Conservation (phyloP, 2,888 invertebrate species). For the Alsophila aescularia region DNA sequence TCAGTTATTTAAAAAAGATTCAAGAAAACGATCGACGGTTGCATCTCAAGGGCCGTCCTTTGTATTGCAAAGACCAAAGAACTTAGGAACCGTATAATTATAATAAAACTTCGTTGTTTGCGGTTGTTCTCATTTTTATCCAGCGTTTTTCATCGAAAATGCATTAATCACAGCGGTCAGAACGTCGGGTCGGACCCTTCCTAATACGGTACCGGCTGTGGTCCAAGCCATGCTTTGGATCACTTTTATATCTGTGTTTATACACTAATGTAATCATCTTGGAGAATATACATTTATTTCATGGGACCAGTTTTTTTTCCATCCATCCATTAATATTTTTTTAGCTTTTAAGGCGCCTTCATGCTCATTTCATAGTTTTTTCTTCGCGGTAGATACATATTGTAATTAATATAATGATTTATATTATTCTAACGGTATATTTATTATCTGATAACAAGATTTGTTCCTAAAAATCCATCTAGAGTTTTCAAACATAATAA, state of each 20-base stretch:
- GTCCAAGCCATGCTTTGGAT: slow-evolving; percentile 21
- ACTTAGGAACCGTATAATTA: slow-evolving; percentile 36
- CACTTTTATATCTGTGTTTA: slow-evolving; percentile 44
- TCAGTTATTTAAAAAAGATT: neutral
- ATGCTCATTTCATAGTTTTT: slow-evolving; percentile 8
- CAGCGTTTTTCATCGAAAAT: slow-evolving; percentile 34
- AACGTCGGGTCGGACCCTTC: slow-evolving; percentile 33
- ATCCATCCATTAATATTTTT: slow-evolving; percentile 20
- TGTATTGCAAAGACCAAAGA: slow-evolving; percentile 10
- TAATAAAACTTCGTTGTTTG: slow-evolving; percentile 35
- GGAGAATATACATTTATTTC: slow-evolving; percentile 32
- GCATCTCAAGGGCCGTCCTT: neutral
- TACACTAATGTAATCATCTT: slow-evolving; percentile 48
- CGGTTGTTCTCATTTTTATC: slow-evolving; percentile 23
- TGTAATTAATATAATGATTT: no score
- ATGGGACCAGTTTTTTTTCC: slow-evolving; percentile 37
- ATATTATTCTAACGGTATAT: no score
- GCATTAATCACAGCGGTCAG: slow-evolving; percentile 38
- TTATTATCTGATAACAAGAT: no score
- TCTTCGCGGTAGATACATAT: neutral
- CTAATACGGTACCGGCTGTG: slow-evolving; percentile 38
- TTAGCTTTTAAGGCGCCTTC: slow-evolving; percentile 11
- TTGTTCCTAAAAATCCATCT: no score
- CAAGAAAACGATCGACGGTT: neutral
- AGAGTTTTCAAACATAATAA: no score